These are phyloP conservation scores for Pocota personata DNA, from an alignment of 2,888 invertebrate species.

Conservation along the genomic window DNA sequence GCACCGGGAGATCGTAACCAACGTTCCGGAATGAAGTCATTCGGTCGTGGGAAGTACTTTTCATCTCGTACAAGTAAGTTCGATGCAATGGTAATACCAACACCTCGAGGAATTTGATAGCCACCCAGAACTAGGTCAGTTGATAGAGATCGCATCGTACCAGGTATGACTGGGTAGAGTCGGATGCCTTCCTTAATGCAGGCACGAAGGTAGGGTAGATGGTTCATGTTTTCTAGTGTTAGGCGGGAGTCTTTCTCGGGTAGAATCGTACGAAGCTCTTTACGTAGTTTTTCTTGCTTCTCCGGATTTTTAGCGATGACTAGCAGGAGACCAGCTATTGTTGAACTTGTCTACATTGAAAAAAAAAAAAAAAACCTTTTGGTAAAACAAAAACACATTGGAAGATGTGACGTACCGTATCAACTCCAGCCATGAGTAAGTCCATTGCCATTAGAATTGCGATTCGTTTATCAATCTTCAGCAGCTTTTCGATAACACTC, in stretches of 20 bases:
- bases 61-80: constrained; percentile 85
- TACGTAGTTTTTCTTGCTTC: constrained; percentile 86
- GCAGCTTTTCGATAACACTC: constrained; percentile 86
- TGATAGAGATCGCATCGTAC: constrained; percentile 84
- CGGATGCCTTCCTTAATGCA: constrained; percentile 88
- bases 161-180: constrained; percentile 84
- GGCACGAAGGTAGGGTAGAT: constrained; percentile 86
- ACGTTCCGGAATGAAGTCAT: constrained; percentile 88
- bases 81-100: constrained; percentile 88
- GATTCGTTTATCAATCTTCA: constrained; percentile 85
- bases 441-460: constrained; percentile 87
- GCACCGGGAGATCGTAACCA: constrained; percentile 84
- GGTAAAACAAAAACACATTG: neutral
- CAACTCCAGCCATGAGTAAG: constrained; percentile 87
- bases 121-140: constrained; percentile 86
- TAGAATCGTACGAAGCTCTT: constrained; percentile 84
- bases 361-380: neutral
- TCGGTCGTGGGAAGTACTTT: constrained; percentile 85
- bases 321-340: constrained; percentile 84
- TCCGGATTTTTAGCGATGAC: constrained; percentile 86
- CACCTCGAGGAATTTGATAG: constrained; percentile 86
- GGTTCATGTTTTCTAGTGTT: constrained; percentile 81
- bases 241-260: constrained; percentile 80
- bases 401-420: constrained; percentile 83
- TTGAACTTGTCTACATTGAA: constrained; percentile 79